Percentiles rank a stretch among this genome's conserved stretches.
Evolutionary conservation across 2,797 vertebrate genomes (phyloP).

Genomic region (Neostethus bicornis): DNA sequence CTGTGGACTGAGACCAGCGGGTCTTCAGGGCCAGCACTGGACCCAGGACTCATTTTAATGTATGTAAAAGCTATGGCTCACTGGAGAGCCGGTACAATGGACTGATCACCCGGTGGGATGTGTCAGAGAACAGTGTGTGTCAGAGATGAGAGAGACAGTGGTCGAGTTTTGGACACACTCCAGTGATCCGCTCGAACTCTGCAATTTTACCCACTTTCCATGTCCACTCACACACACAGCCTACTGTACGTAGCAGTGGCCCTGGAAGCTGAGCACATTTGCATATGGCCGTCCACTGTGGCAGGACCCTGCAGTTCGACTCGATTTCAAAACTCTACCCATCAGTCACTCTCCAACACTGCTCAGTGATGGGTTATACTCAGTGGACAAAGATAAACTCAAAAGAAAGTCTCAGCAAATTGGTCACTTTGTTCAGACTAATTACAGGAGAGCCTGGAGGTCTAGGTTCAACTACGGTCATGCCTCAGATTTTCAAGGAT

Average conservation of each 20-base stretch:
- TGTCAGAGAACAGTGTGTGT: slow-evolving; percentile 64
- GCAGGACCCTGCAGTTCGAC: slow-evolving; percentile 31
- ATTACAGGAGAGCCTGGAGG: neutral
- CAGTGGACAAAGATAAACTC: neutral
- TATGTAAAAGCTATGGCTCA: slow-evolving; percentile 83
- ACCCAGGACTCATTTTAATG: slow-evolving; percentile 81
- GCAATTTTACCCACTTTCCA: slow-evolving; percentile 56
- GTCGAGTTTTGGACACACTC: slow-evolving; percentile 68
- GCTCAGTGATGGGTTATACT: slow-evolving; percentile 17
- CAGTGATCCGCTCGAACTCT: slow-evolving; percentile 55
- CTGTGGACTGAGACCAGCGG: slow-evolving; percentile 46
- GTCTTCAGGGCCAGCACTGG: slow-evolving; percentile 58
- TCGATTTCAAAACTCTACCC: slow-evolving; percentile 11
- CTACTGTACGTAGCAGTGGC: slow-evolving; percentile 10
- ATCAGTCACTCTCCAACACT: slow-evolving; percentile 21
- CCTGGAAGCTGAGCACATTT: slow-evolving; percentile 45
- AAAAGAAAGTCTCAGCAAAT: neutral
- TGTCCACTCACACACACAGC: slow-evolving; percentile 24
- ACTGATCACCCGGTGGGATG: slow-evolving; percentile 79
- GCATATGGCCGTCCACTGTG: slow-evolving; percentile 50
- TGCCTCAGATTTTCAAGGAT: too few relatives aligned
- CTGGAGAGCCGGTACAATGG: slow-evolving; percentile 75
- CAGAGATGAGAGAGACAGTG: slow-evolving; percentile 56
- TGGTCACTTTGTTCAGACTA: neutral
- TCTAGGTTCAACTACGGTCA: too few relatives aligned